Evolutionary conservation across 2,113 vertebrate genomes (phyloP).

Genomic region (Platanista minor): DNA sequence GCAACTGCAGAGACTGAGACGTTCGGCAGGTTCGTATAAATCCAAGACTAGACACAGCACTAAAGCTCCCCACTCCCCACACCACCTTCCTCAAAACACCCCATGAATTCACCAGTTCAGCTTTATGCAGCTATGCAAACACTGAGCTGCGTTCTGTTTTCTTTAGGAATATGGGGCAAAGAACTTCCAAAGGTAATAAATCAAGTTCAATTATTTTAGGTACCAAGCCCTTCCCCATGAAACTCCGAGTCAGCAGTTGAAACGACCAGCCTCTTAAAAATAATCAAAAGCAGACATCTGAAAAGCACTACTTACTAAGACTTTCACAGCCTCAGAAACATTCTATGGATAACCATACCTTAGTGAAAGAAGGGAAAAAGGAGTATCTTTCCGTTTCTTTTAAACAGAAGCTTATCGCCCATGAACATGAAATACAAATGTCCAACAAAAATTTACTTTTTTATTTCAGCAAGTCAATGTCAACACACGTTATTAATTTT

Average conservation of each 20-base stretch:
- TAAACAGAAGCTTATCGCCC: constrained; percentile 37
- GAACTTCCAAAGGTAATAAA: not conserved
- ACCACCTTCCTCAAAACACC: not conserved
- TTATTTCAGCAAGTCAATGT: constrained; percentile 13
- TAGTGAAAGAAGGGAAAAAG: not conserved
- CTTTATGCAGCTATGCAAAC: constrained; percentile 6
- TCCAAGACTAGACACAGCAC: fast-evolving
- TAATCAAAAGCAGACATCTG: constrained; percentile 58
- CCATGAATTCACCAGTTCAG: not conserved
- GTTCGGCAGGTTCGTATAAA: not conserved
- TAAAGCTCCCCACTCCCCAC: not conserved
- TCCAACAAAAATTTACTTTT: constrained; percentile 39
- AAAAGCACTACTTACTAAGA: not conserved
- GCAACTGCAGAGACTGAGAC: not conserved
- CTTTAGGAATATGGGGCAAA: not conserved
- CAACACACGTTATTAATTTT: constrained; percentile 59
- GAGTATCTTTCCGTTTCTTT: constrained; percentile 55
- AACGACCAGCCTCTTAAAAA: constrained; percentile 60
- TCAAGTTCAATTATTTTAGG: not conserved
- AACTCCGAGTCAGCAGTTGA: constrained; percentile 30
- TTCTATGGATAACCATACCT: not conserved
- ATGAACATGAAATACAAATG: constrained; percentile 38
- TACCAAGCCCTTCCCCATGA: constrained; percentile 27
- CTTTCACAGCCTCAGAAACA: not conserved
- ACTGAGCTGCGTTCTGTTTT: not conserved